These are phyloP conservation scores for Gymnocheta viridis DNA, from an alignment of 2,888 invertebrate genomes.

Conservation along the genomic window DNA sequence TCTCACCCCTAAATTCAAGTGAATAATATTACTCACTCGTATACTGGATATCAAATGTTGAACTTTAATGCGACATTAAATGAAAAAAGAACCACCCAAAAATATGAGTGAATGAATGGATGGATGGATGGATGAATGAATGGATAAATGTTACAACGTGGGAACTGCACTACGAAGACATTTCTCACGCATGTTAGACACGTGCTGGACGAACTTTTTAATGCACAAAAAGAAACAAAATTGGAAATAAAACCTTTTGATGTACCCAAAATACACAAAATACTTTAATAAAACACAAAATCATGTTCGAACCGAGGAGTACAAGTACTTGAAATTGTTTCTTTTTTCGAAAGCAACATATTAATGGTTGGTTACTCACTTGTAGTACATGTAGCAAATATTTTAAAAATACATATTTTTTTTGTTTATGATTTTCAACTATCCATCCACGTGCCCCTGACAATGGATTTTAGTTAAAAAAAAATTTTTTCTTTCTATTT, in stretches of 20 bases:
- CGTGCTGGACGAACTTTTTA: constrained; percentile 76
- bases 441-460: constrained; percentile 69
- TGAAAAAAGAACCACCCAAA: constrained; percentile 58
- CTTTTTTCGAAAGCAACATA: constrained; percentile 30
- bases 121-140: too few species aligned
- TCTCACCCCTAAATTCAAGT: constrained; percentile 51
- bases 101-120: constrained; percentile 26
- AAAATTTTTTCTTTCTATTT: constrained; percentile 57
- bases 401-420: constrained; percentile 51
- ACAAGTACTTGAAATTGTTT: constrained; percentile 60
- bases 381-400: constrained; percentile 47
- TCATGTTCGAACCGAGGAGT: constrained; percentile 29
- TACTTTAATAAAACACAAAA: constrained; percentile 33
- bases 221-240: constrained; percentile 57
- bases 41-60: constrained; percentile 52
- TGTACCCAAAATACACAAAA: constrained; percentile 59
- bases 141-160: constrained; percentile 66
- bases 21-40: not conserved
- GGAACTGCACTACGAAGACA: constrained; percentile 79
- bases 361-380: constrained; percentile 48
- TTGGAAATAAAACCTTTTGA: constrained; percentile 68
- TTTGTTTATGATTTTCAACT: constrained; percentile 64
- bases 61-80: constrained; percentile 67
- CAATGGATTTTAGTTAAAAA: constrained; percentile 67
- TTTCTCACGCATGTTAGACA: constrained; percentile 82